phyloP scores from a whole-genome alignment of 2,113 vertebrate genomes.

The Pardalotus punctatus region DNA sequence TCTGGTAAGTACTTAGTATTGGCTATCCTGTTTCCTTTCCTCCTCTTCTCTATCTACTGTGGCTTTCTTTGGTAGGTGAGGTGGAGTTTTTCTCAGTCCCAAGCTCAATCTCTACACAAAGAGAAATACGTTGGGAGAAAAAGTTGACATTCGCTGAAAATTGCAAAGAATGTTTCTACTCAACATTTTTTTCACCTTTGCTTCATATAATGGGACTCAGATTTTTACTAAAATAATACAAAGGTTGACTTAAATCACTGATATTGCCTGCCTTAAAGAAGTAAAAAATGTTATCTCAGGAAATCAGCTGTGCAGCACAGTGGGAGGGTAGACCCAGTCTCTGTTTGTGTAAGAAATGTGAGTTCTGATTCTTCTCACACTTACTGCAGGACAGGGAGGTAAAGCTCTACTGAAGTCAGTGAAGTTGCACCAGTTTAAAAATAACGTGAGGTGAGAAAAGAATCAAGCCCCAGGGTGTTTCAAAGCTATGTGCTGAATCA shows the following conservation, averaged over 20 bases:
- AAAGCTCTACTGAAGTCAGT: conserved; percentile 15
- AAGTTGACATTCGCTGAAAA: background rate
- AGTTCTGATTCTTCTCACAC: conserved; percentile 1
- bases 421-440: conserved; percentile 51
- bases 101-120: background rate
- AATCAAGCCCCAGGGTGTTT: conserved; percentile 39
- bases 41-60: background rate
- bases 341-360: background rate
- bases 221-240: background rate
- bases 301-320: background rate
- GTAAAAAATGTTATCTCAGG: background rate
- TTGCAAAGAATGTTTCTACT: background rate
- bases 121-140: background rate
- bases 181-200: background rate
- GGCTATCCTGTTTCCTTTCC: background rate
- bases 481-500: conserved; percentile 50
- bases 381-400: background rate
- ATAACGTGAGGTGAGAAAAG: conserved; percentile 44
- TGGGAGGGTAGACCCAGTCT: background rate
- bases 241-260: background rate
- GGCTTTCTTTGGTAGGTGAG: background rate
- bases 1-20: background rate
- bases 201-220: background rate
- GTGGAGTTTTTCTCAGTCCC: background rate
- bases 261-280: background rate